Percentiles rank a stretch among this genome's conserved stretches.
Evolutionary conservation across 1,140 invertebrate species (phyloP).

Genomic region (Reticulitermes speratus): DNA sequence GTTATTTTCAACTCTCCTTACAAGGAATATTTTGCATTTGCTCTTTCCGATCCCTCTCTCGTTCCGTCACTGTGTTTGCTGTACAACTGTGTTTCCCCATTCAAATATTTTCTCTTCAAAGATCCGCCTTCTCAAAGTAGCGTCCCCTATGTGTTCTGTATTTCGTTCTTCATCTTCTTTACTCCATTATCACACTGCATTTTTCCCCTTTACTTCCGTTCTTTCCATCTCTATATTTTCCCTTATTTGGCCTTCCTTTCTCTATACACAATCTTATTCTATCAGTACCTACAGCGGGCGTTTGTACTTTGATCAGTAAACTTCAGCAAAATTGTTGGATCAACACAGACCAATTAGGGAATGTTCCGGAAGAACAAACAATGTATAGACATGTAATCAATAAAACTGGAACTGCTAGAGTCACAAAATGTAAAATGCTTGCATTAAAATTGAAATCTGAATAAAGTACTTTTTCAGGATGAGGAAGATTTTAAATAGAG

Average conservation of each 20-base stretch:
- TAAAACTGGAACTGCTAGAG: neutral
- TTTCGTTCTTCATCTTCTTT: neutral
- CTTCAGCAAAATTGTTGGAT: neutral
- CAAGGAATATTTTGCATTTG: neutral
- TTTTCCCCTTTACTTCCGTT: neutral
- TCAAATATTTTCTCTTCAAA: neutral
- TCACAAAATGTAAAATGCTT: neutral
- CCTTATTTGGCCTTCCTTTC: neutral
- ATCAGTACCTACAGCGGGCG: neutral
- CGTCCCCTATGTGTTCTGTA: neutral
- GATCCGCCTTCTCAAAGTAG: neutral
- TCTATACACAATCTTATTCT: neutral
- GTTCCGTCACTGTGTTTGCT: neutral
- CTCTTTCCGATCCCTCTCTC: neutral
- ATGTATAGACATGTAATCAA: neutral
- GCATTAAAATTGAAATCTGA: no score
- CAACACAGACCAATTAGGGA: conserved; percentile 18
- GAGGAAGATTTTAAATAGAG: no score
- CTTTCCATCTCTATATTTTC: neutral
- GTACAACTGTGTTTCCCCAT: neutral
- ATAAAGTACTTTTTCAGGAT: no score
- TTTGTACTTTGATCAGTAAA: conserved; percentile 1
- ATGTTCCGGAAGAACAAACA: neutral
- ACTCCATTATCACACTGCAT: neutral
- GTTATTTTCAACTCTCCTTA: neutral